phyloP scores from a whole-genome alignment of 2,888 invertebrate species.

The Smittia aterrima region DNA sequence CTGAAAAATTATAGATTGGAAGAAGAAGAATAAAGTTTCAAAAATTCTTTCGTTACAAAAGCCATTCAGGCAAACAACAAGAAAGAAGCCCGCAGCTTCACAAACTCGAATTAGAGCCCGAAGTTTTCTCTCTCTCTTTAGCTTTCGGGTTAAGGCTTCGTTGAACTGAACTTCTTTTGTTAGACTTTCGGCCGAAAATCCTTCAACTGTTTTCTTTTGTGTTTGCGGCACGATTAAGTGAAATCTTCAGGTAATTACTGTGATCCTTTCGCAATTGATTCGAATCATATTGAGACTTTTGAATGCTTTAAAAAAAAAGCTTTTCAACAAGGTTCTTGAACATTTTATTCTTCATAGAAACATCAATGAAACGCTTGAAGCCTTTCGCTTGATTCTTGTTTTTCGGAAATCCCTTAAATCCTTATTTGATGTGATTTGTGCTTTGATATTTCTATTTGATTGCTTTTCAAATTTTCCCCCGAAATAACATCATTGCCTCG shows the following conservation, averaged over 20 bases:
- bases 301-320: too few species aligned
- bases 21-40: background rate
- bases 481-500: background rate
- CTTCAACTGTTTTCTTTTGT: too few species aligned
- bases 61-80: background rate
- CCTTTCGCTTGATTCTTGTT: too few species aligned
- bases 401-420: background rate
- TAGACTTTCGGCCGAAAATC: too few species aligned
- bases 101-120: background rate
- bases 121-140: background rate
- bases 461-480: background rate
- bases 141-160: background rate
- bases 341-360: too few species aligned
- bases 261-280: too few species aligned
- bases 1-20: too few species aligned
- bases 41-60: background rate
- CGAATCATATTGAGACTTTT: too few species aligned
- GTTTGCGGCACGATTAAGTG: too few species aligned
- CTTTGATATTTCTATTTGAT: slow-evolving; percentile 25
- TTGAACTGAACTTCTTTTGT: background rate
- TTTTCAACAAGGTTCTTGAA: too few species aligned
- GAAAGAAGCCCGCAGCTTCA: background rate
- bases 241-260: too few species aligned
- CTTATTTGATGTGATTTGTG: slow-evolving; percentile 13
- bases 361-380: too few species aligned